Conservation (phyloP, 2,113 vertebrate species). For the Mormyrus lacerda region DNA sequence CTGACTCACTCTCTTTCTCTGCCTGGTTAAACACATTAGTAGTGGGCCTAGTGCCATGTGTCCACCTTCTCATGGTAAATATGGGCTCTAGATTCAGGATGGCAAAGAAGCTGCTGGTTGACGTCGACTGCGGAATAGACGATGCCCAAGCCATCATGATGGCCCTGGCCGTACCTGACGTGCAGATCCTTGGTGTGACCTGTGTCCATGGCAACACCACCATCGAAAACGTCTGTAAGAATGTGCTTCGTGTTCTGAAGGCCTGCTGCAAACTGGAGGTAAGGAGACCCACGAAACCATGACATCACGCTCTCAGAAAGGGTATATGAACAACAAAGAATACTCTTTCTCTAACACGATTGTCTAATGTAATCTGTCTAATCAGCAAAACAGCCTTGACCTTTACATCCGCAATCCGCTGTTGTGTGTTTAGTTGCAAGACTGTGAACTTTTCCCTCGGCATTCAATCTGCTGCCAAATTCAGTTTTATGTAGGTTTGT, state of each 20-base stretch:
- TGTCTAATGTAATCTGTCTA: neutral
- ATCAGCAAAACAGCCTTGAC: neutral
- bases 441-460: neutral
- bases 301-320: neutral
- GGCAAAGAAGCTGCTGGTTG: slow-evolving; percentile 58
- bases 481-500: neutral
- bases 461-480: neutral
- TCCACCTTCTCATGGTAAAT: neutral
- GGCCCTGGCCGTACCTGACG: slow-evolving; percentile 52
- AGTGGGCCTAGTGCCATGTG: neutral
- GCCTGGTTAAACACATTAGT: neutral
- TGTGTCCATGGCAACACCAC: slow-evolving; percentile 62
- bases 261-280: slow-evolving; percentile 56
- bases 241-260: slow-evolving; percentile 58
- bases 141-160: slow-evolving; percentile 68
- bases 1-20: neutral
- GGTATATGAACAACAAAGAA: neutral
- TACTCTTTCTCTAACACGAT: neutral
- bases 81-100: slow-evolving; percentile 38
- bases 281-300: neutral
- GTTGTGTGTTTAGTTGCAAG: neutral
- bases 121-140: slow-evolving; percentile 65
- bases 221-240: slow-evolving; percentile 64
- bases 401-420: neutral
- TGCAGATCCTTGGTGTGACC: slow-evolving; percentile 59